Evolutionary conservation across 2,113 vertebrate species (phyloP).

Genomic region (Neomonachus schauinslandi): DNA sequence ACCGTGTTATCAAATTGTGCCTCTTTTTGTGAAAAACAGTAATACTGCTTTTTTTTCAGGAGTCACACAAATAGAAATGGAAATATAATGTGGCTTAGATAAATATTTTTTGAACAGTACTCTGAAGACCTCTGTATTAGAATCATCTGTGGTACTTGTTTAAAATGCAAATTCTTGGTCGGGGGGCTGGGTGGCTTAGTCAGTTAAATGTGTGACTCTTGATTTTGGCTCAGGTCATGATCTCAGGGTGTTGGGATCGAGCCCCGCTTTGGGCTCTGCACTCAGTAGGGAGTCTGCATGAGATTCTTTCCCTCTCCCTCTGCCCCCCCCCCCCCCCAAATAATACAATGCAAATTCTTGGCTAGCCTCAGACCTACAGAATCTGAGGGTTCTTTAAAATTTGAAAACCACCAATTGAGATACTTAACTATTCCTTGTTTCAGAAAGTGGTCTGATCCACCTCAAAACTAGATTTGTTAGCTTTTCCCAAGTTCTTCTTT

Average conservation of each 20-base stretch:
- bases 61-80: background rate
- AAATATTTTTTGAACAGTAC: background rate
- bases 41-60: background rate
- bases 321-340: background rate
- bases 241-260: background rate
- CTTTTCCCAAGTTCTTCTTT: background rate
- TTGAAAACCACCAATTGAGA: background rate
- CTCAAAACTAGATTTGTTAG: background rate
- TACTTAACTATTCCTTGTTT: background rate
- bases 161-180: background rate
- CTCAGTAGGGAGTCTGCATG: background rate
- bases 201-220: background rate
- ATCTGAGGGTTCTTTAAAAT: background rate
- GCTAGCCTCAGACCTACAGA: background rate
- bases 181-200: background rate
- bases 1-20: constrained; percentile 39
- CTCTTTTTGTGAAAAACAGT: constrained; percentile 50
- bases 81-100: background rate
- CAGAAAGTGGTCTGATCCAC: background rate
- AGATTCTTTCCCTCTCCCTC: background rate
- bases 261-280: background rate
- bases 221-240: background rate
- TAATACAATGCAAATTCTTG: background rate
- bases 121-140: background rate
- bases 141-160: background rate